Conservation (phyloP, 2,888 invertebrate genomes). For the Dastarcus helophoroides region DNA sequence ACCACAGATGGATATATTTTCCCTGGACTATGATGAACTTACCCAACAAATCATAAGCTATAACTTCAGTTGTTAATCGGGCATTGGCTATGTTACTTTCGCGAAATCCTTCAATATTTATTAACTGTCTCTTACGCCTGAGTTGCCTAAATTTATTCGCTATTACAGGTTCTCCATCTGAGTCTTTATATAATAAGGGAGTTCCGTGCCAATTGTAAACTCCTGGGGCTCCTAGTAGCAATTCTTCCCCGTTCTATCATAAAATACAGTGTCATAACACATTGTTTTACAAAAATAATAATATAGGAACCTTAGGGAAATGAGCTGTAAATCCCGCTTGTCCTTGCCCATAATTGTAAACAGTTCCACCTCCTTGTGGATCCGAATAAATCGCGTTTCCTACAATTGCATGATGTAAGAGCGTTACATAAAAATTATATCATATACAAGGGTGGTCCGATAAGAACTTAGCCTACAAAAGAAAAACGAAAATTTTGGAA, state of each 20-base stretch:
- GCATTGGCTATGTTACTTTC: slow-evolving; percentile 35
- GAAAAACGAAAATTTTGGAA: too few relatives aligned
- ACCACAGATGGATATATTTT: too few relatives aligned
- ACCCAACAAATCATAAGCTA: slow-evolving; percentile 43
- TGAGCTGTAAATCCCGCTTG: slow-evolving; percentile 43
- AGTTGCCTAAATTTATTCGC: too few relatives aligned
- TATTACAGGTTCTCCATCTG: too few relatives aligned
- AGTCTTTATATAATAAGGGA: slow-evolving; percentile 20
- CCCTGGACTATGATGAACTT: slow-evolving; percentile 7
- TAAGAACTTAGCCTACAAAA: too few relatives aligned
- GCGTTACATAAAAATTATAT: too few relatives aligned
- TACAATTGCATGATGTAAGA: too few relatives aligned
- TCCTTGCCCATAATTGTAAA: slow-evolving; percentile 41
- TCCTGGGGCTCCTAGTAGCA: slow-evolving; percentile 50
- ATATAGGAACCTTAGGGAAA: slow-evolving; percentile 28
- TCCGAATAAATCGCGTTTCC: too few relatives aligned
- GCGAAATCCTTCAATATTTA: slow-evolving; percentile 17
- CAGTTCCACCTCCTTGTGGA: slow-evolving; percentile 1
- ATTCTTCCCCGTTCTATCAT: slow-evolving; percentile 18
- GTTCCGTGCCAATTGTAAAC: slow-evolving; percentile 48
- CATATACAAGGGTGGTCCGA: too few relatives aligned
- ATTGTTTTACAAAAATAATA: slow-evolving; percentile 7
- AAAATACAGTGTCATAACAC: slow-evolving; percentile 7
- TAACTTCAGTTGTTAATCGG: slow-evolving; percentile 34
- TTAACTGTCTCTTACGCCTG: not conserved